These are phyloP conservation scores for Fulica atra DNA, from an alignment of 2,113 vertebrate genomes.

Conservation along the genomic window DNA sequence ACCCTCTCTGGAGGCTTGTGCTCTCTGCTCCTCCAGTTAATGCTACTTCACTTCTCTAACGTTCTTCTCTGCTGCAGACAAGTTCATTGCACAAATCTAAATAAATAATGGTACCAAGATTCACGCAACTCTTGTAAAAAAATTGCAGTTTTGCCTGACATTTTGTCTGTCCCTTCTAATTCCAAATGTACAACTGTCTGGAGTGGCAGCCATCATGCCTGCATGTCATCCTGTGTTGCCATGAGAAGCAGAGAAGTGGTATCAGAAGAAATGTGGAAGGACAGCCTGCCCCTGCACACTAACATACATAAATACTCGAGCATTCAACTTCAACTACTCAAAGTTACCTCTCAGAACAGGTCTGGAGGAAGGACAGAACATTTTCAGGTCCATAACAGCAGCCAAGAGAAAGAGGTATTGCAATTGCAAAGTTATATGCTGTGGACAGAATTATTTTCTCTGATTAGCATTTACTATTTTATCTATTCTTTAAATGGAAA, in stretches of 20 bases:
- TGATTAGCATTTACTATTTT: constrained; percentile 1
- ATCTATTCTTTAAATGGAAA: constrained; percentile 1
- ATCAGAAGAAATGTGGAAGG: background rate
- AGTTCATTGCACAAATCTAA: background rate
- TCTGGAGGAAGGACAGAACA: background rate
- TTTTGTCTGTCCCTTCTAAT: too few species aligned
- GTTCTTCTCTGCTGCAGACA: background rate
- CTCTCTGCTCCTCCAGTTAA: background rate
- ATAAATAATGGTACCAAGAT: background rate
- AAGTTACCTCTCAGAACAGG: background rate
- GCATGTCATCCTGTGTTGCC: background rate
- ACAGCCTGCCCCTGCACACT: background rate
- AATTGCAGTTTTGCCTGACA: too few species aligned
- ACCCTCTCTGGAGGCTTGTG: background rate
- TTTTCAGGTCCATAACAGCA: background rate
- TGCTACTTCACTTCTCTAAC: background rate
- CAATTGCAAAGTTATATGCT: background rate
- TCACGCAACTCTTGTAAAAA: background rate
- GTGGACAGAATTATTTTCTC: constrained; percentile 35
- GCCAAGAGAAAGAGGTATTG: background rate
- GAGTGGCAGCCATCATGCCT: background rate
- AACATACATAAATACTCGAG: background rate
- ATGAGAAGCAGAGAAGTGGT: background rate
- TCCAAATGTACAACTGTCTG: background rate
- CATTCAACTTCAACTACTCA: background rate